Base-by-base conservation (phyloP, 1,140 invertebrate genomes). In the Tyrophagus putrescentiae region DNA sequence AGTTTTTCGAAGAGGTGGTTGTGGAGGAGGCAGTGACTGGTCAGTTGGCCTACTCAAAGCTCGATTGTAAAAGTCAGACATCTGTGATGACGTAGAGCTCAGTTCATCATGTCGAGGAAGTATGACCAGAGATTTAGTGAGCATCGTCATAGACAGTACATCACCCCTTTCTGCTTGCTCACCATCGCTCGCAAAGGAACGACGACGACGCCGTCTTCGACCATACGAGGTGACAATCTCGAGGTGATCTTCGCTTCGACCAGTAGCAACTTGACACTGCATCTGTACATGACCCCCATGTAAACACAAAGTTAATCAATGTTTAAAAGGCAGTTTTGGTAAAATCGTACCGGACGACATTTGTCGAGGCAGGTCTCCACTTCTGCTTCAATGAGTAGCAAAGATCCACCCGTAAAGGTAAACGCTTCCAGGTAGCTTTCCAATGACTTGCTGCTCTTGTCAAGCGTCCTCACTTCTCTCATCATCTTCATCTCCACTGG, bases 391-490 rank as follows among this genome's bases (percentile, higher is more conserved):
- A 68, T 33, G n/a, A 64, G 58, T 9, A 68, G 33, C 5, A 34
- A 36, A 11, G 48, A 61, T 31, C 66, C 66, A 18, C 67, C 67
- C 2, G 66, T 66, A 42, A 67, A 68, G 28, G 66, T 64, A 31
- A 68, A 68, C 7, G 67, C 66, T 34, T 68, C 67, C 18, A 68
- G 53, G 28, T 66, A 65, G 9, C 65, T 64, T 60, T 68, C 67
- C n/a, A 68, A 31, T 0, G 65, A 62, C 58, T 66, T 66, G 25
- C 56, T 61, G 31, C 64, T 36, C 1, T 61, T 42, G 18, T 66
- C 60, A 9, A 68, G 57, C 4, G 61, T 65, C 45, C 66, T 13
- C 1, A 68, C 64, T 61, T 68, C 67, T 4, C 65, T 31, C 65
- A 68, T 68, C 66, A 68, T 66, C 41, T 65, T 66, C 23, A 64